A percentile compares a stretch with the other conserved stretches of the same genome.
Conservation (phyloP, 1,140 invertebrate genomes). For the Procambarus virginalis region DNA sequence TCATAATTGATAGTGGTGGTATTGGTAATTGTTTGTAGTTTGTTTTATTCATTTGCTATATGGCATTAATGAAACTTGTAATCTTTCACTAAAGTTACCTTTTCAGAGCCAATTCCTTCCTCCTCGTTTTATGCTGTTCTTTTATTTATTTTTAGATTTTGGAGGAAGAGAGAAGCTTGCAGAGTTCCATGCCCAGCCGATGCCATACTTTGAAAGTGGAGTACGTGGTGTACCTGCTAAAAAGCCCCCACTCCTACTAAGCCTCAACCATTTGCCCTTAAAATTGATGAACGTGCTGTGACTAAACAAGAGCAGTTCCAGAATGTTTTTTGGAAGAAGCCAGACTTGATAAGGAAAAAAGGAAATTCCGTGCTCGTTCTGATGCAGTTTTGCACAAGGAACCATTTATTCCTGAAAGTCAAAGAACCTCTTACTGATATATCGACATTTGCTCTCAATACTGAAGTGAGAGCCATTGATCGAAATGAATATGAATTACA, state of each 20-base stretch:
- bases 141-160: constrained; percentile 71
- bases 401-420: constrained; percentile 76
- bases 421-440: constrained; percentile 73
- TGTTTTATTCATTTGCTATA: too few species aligned
- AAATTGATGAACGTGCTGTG: constrained; percentile 73
- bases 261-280: constrained; percentile 74
- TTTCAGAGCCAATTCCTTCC: too few species aligned
- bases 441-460: constrained; percentile 75
- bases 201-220: constrained; percentile 72
- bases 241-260: constrained; percentile 72
- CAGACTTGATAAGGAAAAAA: constrained; percentile 21
- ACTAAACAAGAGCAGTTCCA: constrained; percentile 71
- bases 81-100: too few species aligned
- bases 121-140: too few species aligned
- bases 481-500: constrained; percentile 75
- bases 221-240: constrained; percentile 72
- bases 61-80: too few species aligned
- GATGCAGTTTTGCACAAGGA: constrained; percentile 75
- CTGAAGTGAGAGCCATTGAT: constrained; percentile 75
- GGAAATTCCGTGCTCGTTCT: constrained; percentile 75
- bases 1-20: too few species aligned
- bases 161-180: constrained; percentile 73
- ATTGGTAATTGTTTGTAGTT: too few species aligned
- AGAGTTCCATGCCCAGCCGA: constrained; percentile 77
- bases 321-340: constrained; percentile 70